These are phyloP conservation scores for Heliconius eleuchia DNA, from an alignment of 1,140 invertebrate species.

Conservation along the genomic window DNA sequence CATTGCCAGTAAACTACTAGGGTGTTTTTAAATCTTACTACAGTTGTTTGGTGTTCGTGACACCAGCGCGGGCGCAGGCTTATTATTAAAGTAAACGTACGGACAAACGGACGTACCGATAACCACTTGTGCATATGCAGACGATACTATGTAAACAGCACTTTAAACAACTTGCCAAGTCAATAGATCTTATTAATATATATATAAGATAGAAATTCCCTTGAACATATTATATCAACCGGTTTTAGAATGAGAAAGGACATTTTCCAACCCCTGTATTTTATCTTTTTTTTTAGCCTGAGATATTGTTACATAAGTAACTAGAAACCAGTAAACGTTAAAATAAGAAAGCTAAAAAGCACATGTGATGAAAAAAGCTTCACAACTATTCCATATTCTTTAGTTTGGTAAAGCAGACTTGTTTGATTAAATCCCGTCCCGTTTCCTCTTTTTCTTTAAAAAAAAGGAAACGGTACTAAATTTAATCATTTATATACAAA, in stretches of 20 bases:
- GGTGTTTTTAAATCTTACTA: slow-evolving; percentile 25
- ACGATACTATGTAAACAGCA: slow-evolving; percentile 69
- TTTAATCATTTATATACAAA: no score
- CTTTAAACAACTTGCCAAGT: slow-evolving; percentile 31
- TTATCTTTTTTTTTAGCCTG: neutral
- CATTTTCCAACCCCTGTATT: slow-evolving; percentile 5
- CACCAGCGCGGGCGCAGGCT: slow-evolving; percentile 64
- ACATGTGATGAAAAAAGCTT: neutral
- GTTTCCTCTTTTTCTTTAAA: no score
- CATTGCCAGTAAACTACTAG: neutral
- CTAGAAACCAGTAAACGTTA: neutral
- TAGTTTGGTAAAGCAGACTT: no score
- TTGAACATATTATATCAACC: neutral
- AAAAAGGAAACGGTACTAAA: no score
- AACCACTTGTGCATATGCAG: slow-evolving; percentile 73
- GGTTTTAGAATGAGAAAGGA: slow-evolving; percentile 20
- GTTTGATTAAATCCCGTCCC: no score
- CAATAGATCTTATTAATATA: slow-evolving; percentile 15
- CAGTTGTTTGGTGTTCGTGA: slow-evolving; percentile 74
- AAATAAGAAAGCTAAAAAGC: neutral
- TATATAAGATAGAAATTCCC: slow-evolving; percentile 2
- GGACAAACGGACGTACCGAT: slow-evolving; percentile 62
- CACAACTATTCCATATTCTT: no score
- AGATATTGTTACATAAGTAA: slow-evolving; percentile 15
- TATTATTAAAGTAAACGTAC: slow-evolving; percentile 77